Conservation (phyloP, 2,888 invertebrate species). For the Shargacucullia verbasci region DNA sequence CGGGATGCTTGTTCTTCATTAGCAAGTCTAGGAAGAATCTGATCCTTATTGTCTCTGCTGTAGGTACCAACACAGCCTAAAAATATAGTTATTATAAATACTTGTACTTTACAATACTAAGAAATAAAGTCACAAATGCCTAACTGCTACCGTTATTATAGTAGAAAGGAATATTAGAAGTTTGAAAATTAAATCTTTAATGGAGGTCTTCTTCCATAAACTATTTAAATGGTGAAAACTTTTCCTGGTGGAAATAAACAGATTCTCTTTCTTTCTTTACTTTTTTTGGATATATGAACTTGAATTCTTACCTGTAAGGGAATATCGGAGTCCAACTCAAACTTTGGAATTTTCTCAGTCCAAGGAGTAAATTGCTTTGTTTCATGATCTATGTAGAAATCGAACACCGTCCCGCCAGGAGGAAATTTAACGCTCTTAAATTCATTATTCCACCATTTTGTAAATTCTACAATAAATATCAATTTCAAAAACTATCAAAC, state of each 20-base stretch:
- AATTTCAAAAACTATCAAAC: neutral
- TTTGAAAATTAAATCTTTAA: too few relatives aligned
- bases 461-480: constrained; percentile 91
- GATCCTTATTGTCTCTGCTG: constrained; percentile 97
- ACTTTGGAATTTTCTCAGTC: constrained; percentile 96
- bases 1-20: constrained; percentile 96
- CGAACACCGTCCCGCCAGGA: constrained; percentile 96
- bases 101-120: neutral
- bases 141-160: neutral
- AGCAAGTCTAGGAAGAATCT: constrained; percentile 96
- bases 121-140: neutral
- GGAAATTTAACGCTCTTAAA: constrained; percentile 98
- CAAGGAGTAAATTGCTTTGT: constrained; percentile 96
- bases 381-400: constrained; percentile 97
- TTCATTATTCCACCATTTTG: constrained; percentile 99
- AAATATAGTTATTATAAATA: constrained; percentile 7
- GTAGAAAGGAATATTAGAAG: too few relatives aligned
- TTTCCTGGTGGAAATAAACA: too few relatives aligned
- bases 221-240: too few relatives aligned
- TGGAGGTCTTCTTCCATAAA: too few relatives aligned
- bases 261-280: too few relatives aligned
- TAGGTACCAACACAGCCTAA: constrained; percentile 96
- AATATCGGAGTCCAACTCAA: constrained; percentile 96
- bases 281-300: neutral
- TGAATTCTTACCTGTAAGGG: constrained; percentile 93